Percentiles rank a stretch among this genome's conserved stretches.
phyloP scores from a whole-genome alignment of 2,797 vertebrate species.

The Sardinella longiceps region DNA sequence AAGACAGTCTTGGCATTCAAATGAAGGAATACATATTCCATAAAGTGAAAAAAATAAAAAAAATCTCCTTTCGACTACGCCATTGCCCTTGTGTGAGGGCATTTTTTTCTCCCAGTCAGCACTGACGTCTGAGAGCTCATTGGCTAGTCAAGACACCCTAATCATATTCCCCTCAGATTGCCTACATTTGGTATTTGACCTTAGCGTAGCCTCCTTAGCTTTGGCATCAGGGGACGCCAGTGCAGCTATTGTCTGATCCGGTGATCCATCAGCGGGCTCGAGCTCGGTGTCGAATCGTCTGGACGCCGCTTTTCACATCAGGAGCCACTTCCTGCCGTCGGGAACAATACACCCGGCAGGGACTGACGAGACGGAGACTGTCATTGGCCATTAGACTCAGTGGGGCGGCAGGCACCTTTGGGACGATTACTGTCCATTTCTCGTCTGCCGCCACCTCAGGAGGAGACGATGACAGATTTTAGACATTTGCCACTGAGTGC shows the following conservation, averaged over 20 bases:
- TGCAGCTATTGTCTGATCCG: slow-evolving; percentile 60
- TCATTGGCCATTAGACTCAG: slow-evolving; percentile 16
- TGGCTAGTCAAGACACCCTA: neutral
- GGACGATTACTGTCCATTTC: neutral
- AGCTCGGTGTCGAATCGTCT: slow-evolving; percentile 45
- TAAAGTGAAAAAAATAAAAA: neutral
- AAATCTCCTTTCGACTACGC: neutral
- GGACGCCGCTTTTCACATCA: slow-evolving; percentile 32
- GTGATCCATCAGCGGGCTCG: slow-evolving; percentile 66
- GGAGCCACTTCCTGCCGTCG: slow-evolving; percentile 79
- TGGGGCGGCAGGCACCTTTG: neutral
- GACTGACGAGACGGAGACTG: slow-evolving; percentile 43
- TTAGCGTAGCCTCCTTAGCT: neutral
- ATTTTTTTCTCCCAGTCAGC: neutral
- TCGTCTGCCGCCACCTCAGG: neutral
- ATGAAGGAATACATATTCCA: neutral
- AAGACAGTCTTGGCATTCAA: neutral
- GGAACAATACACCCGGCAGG: slow-evolving; percentile 55
- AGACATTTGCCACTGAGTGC: neutral
- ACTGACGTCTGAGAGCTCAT: neutral
- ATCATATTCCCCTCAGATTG: neutral
- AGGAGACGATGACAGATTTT: neutral
- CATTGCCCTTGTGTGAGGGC: neutral
- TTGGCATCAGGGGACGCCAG: neutral
- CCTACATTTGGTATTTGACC: slow-evolving; percentile 17